Percentiles rank a stretch among this genome's conserved stretches.
Conservation (phyloP, 2,797 vertebrate genomes). For the Leptatherina wallacei region DNA sequence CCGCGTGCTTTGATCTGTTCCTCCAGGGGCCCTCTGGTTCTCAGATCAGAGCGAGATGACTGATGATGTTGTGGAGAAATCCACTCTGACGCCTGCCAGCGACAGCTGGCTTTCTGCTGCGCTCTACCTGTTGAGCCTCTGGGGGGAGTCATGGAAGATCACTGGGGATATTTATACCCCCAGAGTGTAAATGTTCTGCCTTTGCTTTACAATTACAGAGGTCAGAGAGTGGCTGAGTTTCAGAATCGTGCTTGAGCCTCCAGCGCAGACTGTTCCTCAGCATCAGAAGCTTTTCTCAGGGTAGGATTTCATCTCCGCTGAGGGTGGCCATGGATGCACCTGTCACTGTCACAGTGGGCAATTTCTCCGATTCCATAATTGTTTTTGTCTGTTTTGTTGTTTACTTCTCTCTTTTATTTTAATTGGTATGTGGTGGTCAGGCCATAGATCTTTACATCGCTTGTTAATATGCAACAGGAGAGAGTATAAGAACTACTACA, state of each 20-base stretch:
- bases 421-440: no score
- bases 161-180: conserved; percentile 70
- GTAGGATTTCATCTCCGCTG: conserved; percentile 68
- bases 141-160: conserved; percentile 64
- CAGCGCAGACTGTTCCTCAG: conserved; percentile 38
- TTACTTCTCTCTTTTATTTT: background rate
- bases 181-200: conserved; percentile 52
- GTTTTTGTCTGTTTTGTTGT: conserved; percentile 1
- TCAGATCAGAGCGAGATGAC: conserved; percentile 55
- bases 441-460: no score
- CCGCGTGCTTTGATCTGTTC: conserved; percentile 23
- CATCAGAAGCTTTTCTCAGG: conserved; percentile 55
- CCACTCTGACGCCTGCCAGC: conserved; percentile 45
- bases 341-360: conserved; percentile 50
- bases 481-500: no score
- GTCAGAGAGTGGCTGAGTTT: conserved; percentile 59
- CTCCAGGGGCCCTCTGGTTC: conserved; percentile 3
- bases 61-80: conserved; percentile 66
- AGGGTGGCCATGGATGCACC: conserved; percentile 56
- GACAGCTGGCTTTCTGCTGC: conserved; percentile 70
- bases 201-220: conserved; percentile 66
- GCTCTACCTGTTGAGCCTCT: conserved; percentile 71
- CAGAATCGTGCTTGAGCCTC: conserved; percentile 28
- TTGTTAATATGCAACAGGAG: no score
- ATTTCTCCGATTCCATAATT: background rate